A percentile compares a stretch with the other conserved stretches of the same genome.
phyloP scores from a whole-genome alignment of 2,797 vertebrate species.

The Falco rusticolus region DNA sequence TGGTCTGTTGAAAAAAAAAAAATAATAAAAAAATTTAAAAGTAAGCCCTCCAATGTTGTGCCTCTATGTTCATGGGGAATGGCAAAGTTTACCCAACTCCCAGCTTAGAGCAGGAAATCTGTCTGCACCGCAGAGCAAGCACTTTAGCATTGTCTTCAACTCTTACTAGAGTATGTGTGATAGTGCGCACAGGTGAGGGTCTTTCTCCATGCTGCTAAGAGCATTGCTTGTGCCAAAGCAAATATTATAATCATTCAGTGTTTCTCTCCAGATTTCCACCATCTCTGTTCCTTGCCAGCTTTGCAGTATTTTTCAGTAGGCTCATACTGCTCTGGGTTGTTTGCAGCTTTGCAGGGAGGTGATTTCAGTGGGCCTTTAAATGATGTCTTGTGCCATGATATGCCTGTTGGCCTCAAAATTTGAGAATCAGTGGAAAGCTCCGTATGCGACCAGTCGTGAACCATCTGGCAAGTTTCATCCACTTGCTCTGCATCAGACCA shows the following conservation, averaged over 20 bases:
- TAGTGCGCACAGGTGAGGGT: background rate
- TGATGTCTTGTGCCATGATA: background rate
- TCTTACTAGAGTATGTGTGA: background rate
- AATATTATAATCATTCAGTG: background rate
- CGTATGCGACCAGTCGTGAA: background rate
- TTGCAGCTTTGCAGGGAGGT: background rate
- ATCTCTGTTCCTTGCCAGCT: background rate
- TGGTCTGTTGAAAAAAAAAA: slow-evolving; percentile 46
- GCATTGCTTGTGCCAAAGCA: background rate
- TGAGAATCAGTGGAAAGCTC: background rate
- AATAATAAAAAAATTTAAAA: background rate
- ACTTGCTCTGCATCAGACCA: background rate
- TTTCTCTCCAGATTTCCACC: background rate
- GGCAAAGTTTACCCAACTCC: background rate
- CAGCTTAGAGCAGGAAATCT: background rate
- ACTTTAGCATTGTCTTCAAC: background rate
- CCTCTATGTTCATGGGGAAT: background rate
- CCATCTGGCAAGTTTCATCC: background rate
- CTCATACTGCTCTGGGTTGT: background rate
- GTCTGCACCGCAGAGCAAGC: background rate
- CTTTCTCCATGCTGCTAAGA: background rate
- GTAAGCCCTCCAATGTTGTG: background rate
- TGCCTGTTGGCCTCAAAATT: background rate
- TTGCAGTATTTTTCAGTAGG: background rate
- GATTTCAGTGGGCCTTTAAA: background rate